phyloP scores from a whole-genome alignment of 2,113 vertebrate genomes.

The Myrmecobius fasciatus region DNA sequence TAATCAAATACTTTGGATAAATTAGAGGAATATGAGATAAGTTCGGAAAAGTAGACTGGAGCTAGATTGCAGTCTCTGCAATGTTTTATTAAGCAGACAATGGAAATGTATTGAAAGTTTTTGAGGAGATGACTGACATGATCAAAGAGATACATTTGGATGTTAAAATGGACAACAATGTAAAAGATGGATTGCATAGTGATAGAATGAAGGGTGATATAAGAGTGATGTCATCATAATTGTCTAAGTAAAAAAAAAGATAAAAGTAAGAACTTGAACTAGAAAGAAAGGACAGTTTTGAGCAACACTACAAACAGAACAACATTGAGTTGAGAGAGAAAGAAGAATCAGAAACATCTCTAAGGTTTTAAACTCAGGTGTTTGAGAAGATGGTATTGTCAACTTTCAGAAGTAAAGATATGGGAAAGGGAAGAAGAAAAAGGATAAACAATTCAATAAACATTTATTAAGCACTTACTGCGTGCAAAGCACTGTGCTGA shows the following conservation, averaged over 20 bases:
- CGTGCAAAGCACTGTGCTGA: neutral
- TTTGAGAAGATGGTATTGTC: neutral
- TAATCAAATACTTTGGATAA: neutral
- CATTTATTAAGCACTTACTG: neutral
- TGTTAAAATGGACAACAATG: neutral
- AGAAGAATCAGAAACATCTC: neutral
- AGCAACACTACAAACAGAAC: neutral
- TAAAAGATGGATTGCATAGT: neutral
- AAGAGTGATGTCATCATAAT: neutral
- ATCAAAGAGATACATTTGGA: neutral
- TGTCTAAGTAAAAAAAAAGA: neutral
- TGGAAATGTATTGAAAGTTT: neutral
- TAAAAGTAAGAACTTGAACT: neutral
- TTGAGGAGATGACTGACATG: neutral
- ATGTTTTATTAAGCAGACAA: neutral
- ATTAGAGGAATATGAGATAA: neutral
- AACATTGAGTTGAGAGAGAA: neutral
- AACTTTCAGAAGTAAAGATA: neutral
- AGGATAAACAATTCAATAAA: neutral
- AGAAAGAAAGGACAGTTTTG: neutral
- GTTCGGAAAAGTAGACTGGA: neutral
- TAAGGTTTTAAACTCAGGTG: neutral
- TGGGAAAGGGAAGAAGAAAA: neutral
- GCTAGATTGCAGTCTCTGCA: neutral
- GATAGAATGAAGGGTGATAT: neutral